Evolutionary conservation across 2,113 vertebrate species (phyloP), one percentile per base, ranked within the genome.

Genomic region (Pseudorasbora parva): DNA sequence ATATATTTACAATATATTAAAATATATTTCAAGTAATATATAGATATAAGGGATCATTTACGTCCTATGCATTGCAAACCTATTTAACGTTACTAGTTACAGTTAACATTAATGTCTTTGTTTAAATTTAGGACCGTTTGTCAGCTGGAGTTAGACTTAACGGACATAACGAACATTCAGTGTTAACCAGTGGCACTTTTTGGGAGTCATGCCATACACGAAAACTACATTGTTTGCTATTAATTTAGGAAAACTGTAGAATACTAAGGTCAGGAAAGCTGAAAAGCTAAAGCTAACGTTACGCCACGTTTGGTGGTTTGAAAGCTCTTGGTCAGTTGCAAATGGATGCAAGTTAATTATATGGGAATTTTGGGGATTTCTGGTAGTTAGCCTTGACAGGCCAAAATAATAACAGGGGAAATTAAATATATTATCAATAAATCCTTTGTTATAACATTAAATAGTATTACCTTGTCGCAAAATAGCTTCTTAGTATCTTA

Each of bases 151-250:
- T 37, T 66, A 8, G 21, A 21, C 0, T 23, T 72, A 72, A 72
- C n/a, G 10, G 69, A 47, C 69, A 72, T 47, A 72, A 72, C 69
- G 69, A 47, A 72, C 21, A 71, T 71, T 2, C n/a, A 23, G 41
- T 25, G 41, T 47, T 15, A 45, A 72, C 25, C 69, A 72, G 25
- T 47, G 37, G 41, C 11, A 72, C 12, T 45, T 72, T 72, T 72
- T 15, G 68, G 68, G 9, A 71, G 25, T 72, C 11, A 23, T 25
- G n/a, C 11, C 41, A 47, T 15, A 23, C 2, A 15, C 10, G 21
- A 71, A 71, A 71, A 71, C 6, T 23, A 10, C 14, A 15, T 11
- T 15, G 3, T 41, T 45, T 45, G 2, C 2, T 45, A 45, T 15
- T 47, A 72, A 72, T 45, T 60, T 25, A 47, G 12, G 12, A 45